Conservation (phyloP, 2,888 invertebrate species). For the Empis stercorea region DNA sequence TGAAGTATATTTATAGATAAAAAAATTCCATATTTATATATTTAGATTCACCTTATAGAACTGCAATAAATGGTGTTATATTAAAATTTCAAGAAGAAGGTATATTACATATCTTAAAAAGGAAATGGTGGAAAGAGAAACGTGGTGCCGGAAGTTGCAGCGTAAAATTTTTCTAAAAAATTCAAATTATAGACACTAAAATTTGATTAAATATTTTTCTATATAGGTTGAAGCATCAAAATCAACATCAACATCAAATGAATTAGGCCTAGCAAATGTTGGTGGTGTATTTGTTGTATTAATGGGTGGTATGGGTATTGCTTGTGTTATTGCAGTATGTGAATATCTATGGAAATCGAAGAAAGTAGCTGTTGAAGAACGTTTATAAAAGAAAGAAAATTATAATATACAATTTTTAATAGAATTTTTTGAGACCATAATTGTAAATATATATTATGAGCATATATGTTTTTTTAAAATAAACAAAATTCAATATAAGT, state of each 20-base stretch:
- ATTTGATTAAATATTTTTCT: constrained; percentile 1
- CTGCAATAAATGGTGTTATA: constrained; percentile 87
- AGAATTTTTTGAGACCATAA: no score
- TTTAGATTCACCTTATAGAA: constrained; percentile 89
- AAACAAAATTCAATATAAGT: no score
- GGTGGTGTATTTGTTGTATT: constrained; percentile 95
- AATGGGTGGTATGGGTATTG: constrained; percentile 75
- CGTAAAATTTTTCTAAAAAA: constrained; percentile 37
- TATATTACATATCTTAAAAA: constrained; percentile 81
- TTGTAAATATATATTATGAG: no score
- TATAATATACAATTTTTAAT: constrained; percentile 17
- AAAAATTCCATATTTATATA: no score
- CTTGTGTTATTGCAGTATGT: constrained; percentile 84
- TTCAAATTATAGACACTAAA: constrained; percentile 21
- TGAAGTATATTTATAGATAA: no score
- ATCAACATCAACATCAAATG: constrained; percentile 74
- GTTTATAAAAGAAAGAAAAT: constrained; percentile 49
- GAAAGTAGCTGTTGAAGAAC: constrained; percentile 81
- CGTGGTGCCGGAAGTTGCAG: constrained; percentile 78
- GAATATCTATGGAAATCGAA: constrained; percentile 94
- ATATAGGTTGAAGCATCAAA: constrained; percentile 69
- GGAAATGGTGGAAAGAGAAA: constrained; percentile 96
- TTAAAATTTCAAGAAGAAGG: constrained; percentile 93
- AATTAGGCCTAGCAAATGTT: constrained; percentile 86
- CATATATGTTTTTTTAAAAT: no score